A percentile compares a stretch with the other conserved stretches of the same genome.
Conservation (phyloP, 2,113 vertebrate genomes). For the Athene noctua region DNA sequence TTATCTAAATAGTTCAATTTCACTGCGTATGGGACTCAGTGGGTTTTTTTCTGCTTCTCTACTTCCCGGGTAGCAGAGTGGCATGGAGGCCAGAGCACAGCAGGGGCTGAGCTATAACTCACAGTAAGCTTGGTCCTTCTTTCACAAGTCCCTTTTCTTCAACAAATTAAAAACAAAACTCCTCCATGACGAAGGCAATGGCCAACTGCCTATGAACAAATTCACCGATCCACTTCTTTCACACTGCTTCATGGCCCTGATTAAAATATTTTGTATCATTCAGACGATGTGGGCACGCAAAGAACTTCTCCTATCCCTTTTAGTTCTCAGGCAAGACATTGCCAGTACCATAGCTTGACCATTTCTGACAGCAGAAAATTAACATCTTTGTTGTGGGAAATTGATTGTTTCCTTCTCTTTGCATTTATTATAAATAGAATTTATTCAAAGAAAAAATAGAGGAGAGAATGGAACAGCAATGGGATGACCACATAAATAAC, state of each 20-base stretch:
- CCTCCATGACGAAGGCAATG: background rate
- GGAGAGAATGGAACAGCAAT: background rate
- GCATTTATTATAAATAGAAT: background rate
- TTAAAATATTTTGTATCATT: accelerated
- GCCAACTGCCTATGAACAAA: background rate
- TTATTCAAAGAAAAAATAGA: background rate
- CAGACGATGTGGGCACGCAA: accelerated
- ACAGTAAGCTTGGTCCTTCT: background rate
- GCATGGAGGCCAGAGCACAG: background rate
- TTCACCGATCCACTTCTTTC: background rate
- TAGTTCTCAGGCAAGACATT: background rate
- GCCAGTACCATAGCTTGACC: background rate
- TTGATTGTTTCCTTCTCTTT: background rate
- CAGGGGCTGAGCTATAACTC: background rate
- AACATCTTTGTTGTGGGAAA: background rate
- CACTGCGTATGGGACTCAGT: background rate
- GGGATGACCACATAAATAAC: background rate
- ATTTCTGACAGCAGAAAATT: background rate
- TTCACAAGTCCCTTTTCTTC: background rate
- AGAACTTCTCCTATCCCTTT: background rate
- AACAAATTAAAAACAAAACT: background rate
- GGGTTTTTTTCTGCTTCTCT: background rate
- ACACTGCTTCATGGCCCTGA: accelerated
- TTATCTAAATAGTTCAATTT: background rate
- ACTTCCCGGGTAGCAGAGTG: background rate